Evolutionary conservation across 2,113 vertebrate genomes (phyloP).

Genomic region (Alectura lathami): DNA sequence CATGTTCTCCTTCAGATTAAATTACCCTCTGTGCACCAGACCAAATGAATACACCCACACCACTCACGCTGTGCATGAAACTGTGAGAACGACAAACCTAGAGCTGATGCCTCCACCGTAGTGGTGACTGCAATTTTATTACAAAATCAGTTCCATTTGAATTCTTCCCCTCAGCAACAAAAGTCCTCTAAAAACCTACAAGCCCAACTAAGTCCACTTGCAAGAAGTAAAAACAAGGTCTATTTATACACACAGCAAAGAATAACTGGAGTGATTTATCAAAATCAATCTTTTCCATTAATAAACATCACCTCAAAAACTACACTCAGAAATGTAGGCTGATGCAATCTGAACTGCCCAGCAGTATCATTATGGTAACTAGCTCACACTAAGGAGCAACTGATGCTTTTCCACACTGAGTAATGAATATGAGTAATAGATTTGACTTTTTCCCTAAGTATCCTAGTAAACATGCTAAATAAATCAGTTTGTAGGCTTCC

Average conservation of each 20-base stretch:
- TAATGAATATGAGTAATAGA: conserved; percentile 56
- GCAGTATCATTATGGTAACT: conserved; percentile 38
- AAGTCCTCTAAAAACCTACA: not conserved
- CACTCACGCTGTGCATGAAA: not conserved
- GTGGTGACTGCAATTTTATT: not conserved
- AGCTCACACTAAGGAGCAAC: conserved; percentile 1
- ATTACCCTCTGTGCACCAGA: not conserved
- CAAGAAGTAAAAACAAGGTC: not conserved
- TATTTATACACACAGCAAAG: conserved; percentile 1
- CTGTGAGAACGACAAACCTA: not conserved
- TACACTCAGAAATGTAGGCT: not conserved
- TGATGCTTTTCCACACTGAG: conserved; percentile 29
- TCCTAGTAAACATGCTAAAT: conserved; percentile 39
- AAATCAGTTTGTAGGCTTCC: conserved; percentile 25
- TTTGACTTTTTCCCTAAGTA: conserved; percentile 5
- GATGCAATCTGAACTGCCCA: conserved; percentile 35
- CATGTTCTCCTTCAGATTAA: not conserved
- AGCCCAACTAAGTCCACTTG: not conserved
- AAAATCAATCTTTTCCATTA: conserved; percentile 13
- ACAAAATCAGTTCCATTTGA: not conserved
- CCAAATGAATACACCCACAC: not conserved
- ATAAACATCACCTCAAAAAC: conserved; percentile 31
- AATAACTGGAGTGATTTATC: not conserved
- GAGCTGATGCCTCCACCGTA: not conserved
- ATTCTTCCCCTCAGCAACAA: not conserved